Evolutionary conservation across 2,113 vertebrate species (phyloP), one percentile per base, ranked within the genome.

Genomic region (Bujurquina vittata): DNA sequence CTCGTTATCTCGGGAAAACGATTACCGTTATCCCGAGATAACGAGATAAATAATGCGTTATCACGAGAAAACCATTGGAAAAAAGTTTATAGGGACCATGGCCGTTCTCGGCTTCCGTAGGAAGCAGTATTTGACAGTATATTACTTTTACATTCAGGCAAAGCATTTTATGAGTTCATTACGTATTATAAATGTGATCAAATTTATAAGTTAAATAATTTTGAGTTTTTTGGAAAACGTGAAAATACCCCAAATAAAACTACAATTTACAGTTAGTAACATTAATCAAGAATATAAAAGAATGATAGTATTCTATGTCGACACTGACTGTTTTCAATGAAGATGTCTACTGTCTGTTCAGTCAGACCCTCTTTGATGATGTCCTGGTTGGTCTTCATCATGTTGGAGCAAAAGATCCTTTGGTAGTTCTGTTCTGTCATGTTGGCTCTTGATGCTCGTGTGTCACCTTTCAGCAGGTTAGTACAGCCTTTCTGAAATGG

Each of bases 401-500:
- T 97, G 93, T 96, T 97, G 88, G 96, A 96, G 57, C 97, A 97
- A 94, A 96, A 97, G 82, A 97, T 91, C 81, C 82, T 89, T 86
- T 95, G 89, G 77, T 97, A 97, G 84, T 75, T 89, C 10, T 60
- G 75, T 8, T 95, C 95, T 0, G 96, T 96, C 87, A 95, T 93
- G 93, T 96, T 96, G 78, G 87, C 78, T 7, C 94, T 87, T 1
- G 95, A 92, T 1, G 84, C 46, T 20, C 94, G 92, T 3, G 86
- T 90, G 86, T 95, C 95, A 0, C 95, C 95, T 54, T 95, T 94
- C 54, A 96, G 91, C 87, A 96, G 94, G 88, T 92, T 93, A 77
- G 88, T 93, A 86, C 96, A 96, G 33, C 95, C 95, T 93, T 89
- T 95, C 96, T 96, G 86, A 62, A 81, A 10, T 0, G 29, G 20